Evolutionary conservation across 2,888 invertebrate genomes (phyloP), one percentile per base, ranked within the genome.

Genomic region (Clivina fossor): DNA sequence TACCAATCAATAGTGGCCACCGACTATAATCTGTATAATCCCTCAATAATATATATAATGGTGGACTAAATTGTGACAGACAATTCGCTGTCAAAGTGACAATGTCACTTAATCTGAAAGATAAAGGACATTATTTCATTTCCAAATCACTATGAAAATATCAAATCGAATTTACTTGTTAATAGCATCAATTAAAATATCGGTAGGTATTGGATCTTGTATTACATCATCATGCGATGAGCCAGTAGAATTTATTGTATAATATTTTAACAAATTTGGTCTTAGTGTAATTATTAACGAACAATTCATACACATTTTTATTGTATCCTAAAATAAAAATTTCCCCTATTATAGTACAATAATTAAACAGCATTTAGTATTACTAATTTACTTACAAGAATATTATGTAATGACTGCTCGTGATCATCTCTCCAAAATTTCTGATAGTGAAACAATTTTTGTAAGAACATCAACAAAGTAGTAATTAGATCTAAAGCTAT

Each of bases 401-500:
- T 37, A 47, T 37, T 32, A 18, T 16, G 7, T n/a, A 46, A 35
- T 11, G 49, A 57, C 18, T 32, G 18, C 30, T 44, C 37, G 15
- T 57, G 51, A 22, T 65, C 64, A 20, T 61, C 60, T 32, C 61
- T 65, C 69, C 69, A 70, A 48, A 65, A 64, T 7, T 59, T 40
- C 22, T 63, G 60, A 65, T 65, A 66, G 41, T 64, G 37, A 30
- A 69, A 50, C 19, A 70, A 58, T 13, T 61, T 61, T 50, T 67
- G 58, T 43, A 68, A 61, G 33, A 68, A 64, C 13, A 62, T 55
- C 41, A 70, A 55, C 30, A 65, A 62, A 54, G 65, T 64, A 38
- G 62, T 59, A 22, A 68, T 80, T n/a, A 85, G 67, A 60, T 80
- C 77, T 64, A 84, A 70, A 3, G 83, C 79, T 19, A 77, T 78